Evolutionary conservation across 1,140 invertebrate species (phyloP).

Genomic region (Drosophila nannoptera): DNA sequence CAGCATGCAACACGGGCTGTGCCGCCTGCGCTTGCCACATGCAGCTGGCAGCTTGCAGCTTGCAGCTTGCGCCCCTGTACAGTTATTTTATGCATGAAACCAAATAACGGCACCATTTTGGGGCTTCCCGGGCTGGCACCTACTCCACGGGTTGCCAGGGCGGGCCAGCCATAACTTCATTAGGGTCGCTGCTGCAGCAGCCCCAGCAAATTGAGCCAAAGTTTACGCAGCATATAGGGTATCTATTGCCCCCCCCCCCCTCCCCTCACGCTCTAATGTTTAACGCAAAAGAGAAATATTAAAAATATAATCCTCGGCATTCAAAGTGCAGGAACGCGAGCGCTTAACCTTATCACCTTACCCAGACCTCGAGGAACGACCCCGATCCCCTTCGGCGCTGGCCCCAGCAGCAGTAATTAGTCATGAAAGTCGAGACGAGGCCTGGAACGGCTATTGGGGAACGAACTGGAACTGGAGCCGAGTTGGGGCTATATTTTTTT

Average conservation of each 20-base stretch:
- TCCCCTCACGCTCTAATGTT: conserved; percentile 25
- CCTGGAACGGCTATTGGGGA: not conserved
- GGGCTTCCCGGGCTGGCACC: conserved; percentile 38
- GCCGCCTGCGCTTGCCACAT: conserved; percentile 17
- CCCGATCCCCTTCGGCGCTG: conserved; percentile 1
- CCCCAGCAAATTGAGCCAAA: conserved; percentile 47
- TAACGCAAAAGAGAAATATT: conserved; percentile 33
- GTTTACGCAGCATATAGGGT: conserved; percentile 31
- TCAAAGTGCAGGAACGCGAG: conserved; percentile 28
- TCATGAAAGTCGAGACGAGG: conserved; percentile 60
- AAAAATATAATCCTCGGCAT: conserved; percentile 68
- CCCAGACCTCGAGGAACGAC: conserved; percentile 15
- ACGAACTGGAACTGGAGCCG: conserved; percentile 42
- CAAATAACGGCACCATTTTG: conserved; percentile 64
- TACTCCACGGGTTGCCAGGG: conserved; percentile 1
- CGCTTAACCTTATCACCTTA: conserved; percentile 76
- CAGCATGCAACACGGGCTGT: conserved; percentile 17
- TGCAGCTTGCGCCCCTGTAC: conserved; percentile 65
- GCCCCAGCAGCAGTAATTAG: conserved; percentile 54
- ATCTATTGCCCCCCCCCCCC: conserved; percentile 5
- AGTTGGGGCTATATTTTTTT: conserved; percentile 45
- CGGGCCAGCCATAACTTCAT: conserved; percentile 61
- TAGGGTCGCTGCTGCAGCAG: conserved; percentile 36
- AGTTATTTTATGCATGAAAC: conserved; percentile 76
- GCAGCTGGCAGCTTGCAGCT: conserved; percentile 28